Evolutionary conservation across 1,140 invertebrate genomes (phyloP).

Genomic region (Sycophaga agraensis): DNA sequence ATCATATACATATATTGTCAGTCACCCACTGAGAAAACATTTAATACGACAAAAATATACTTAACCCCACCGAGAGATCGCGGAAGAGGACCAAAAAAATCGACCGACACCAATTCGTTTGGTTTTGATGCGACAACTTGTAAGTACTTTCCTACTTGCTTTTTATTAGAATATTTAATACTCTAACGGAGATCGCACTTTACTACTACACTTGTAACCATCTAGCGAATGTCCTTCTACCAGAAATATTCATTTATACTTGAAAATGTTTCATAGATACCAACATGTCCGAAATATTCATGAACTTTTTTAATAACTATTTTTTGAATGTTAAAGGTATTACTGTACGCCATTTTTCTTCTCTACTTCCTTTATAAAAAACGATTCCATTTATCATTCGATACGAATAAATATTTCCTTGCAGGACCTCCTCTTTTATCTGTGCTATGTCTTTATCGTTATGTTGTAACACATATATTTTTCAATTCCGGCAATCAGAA

Average conservation of each 20-base stretch:
- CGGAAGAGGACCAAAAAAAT: not conserved
- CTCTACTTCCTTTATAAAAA: not conserved
- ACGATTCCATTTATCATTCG: too few species aligned
- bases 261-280: conserved; percentile 34
- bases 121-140: too few species aligned
- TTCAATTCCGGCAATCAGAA: too few species aligned
- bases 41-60: conserved; percentile 22
- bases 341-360: not conserved
- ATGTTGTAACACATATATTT: not conserved
- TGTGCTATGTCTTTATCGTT: not conserved
- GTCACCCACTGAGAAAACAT: too few species aligned
- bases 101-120: not conserved
- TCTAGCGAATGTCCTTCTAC: conserved; percentile 27
- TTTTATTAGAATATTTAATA: not conserved
- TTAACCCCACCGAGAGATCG: not conserved
- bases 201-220: conserved; percentile 3
- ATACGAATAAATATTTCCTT: too few species aligned
- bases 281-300: conserved; percentile 38
- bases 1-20: too few species aligned
- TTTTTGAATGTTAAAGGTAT: not conserved
- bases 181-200: not conserved
- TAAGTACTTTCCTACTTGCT: not conserved
- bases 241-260: conserved; percentile 36
- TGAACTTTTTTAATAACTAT: conserved; percentile 24
- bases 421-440: not conserved